Base-by-base conservation (phyloP, 2,113 vertebrate genomes). In the Macquaria ambigua region DNA sequence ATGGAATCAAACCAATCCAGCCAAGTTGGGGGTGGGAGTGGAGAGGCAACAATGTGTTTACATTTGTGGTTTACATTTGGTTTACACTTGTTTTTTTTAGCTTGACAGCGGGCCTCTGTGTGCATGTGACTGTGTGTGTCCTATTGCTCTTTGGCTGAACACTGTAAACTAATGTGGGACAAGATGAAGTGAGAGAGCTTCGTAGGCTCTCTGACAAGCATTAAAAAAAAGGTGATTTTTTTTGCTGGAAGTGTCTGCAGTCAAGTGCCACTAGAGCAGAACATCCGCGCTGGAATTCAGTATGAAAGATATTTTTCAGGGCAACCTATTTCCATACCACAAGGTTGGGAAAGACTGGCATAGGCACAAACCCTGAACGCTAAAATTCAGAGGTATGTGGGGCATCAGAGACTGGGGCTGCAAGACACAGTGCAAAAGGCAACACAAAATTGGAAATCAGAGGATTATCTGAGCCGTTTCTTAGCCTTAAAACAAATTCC, bases 1-100 rank as follows among this genome's bases (percentile, higher is more conserved):
- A 94, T 90, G 85, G 89, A 87, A 85, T 84, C 61, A 84, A 91
- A 87, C 72, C 52, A 76, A 52, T 68, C 68, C 14, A 58, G 72
- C 61, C 1, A 52, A 79, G 64, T 31, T 74, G 67, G 61, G 63
- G 25, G 73, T 23, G 66, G 59, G 20, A 31, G 56, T 4, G 43
- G 31, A 70, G 28, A 50, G 25, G 73, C 56, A 85, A 75, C 74
- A 79, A 50, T 71, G 66, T 83, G 90, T 89, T 92, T 90, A 89
- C 75, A 85, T 87, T 84, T 28, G 66, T 76, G 71, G 79, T 87
- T 87, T 87, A 86, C 85, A 86, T 62, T 79, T 62, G 39, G 53
- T 83, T 87, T 31, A 31, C 28, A 31, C 74, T 77, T 37, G 5
- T 31, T 37, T 81, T 23, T 70, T 43, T 66, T 15, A 64, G 43